Percentiles rank a stretch among this genome's conserved stretches.
Evolutionary conservation across 2,888 invertebrate species (phyloP).

Genomic region (Microctonus aethiopoides): DNA sequence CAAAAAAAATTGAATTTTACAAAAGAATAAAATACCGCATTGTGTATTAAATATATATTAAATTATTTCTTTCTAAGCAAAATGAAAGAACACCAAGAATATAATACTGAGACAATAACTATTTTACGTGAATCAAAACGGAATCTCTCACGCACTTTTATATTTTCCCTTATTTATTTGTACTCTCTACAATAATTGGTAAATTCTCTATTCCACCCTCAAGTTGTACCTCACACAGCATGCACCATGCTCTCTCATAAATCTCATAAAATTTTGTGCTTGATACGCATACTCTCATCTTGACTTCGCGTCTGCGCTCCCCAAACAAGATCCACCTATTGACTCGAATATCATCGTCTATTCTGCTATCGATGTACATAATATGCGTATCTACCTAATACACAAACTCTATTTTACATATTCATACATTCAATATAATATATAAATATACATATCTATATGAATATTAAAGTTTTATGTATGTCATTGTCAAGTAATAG

Average conservation of each 20-base stretch:
- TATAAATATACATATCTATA: neutral
- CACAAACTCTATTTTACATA: neutral
- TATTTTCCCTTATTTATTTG: conserved; percentile 24
- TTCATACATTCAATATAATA: neutral
- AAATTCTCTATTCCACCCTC: neutral
- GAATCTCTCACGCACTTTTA: conserved; percentile 28
- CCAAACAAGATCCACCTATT: conserved; percentile 58
- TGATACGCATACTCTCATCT: conserved; percentile 43
- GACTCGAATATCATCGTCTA: conserved; percentile 56
- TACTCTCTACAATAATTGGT: neutral
- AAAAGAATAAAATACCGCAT: neutral
- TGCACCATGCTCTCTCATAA: conserved; percentile 28
- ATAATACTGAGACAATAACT: conserved; percentile 45
- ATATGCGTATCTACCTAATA: neutral
- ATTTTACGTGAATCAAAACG: conserved; percentile 5
- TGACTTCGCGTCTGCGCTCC: conserved; percentile 61
- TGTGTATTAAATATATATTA: too few relatives aligned
- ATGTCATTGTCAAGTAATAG: neutral
- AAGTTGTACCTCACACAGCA: conserved; percentile 20
- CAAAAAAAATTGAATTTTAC: too few relatives aligned
- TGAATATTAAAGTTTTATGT: neutral
- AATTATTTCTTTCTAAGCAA: neutral
- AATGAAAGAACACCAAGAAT: conserved; percentile 53
- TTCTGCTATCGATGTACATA: conserved; percentile 36
- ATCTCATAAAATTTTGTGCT: conserved; percentile 26